Evolutionary conservation across 2,888 invertebrate genomes (phyloP), one percentile per base, ranked within the genome.

Genomic region (Agrotis clavis): DNA sequence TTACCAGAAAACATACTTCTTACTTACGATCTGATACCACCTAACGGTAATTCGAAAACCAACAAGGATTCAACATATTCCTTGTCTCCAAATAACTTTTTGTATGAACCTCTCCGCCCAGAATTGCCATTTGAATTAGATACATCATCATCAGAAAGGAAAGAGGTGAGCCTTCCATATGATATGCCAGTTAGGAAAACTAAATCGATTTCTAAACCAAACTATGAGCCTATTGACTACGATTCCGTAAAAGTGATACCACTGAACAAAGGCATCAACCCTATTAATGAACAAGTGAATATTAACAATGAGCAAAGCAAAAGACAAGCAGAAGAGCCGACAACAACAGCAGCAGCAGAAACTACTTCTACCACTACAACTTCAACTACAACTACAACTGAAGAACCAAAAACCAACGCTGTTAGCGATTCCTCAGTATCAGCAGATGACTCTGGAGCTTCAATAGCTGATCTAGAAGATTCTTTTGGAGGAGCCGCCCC

Each of bases 401-500:
- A 87, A 72, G 89, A 91, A 73, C 81, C 93, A 1, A 89, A 89
- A 35, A 90, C 90, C 19, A 90, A 89, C 41, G 82, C 77, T 30
- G 74, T 78, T 14, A 88, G 87, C 57, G 94, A 94, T 41, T 91
- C 80, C 5, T 77, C 94, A 14, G 93, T 93, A 30, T 94, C 96
- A 9, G 96, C 97, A 1, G 96, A 96, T 9, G 95, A 94, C 11
- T 89, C 94, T 53, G 93, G 95, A 16, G 96, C 97, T 19, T 97
- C 97, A 61, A 91, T 97, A 51, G 93, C 96, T 57, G 98, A 98
- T 87, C 93, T 98, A 66, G 98, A 97, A 89, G 98, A 97, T 81
- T 98, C 98, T 0, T 98, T 98, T 87, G 98, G 98, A 48, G 98
- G 97, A 30, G 97, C 97, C 2, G 96, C 96, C 0, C 96, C 97